Evolutionary conservation across 2,888 invertebrate species (phyloP).

Genomic region (Dynastes grantii): DNA sequence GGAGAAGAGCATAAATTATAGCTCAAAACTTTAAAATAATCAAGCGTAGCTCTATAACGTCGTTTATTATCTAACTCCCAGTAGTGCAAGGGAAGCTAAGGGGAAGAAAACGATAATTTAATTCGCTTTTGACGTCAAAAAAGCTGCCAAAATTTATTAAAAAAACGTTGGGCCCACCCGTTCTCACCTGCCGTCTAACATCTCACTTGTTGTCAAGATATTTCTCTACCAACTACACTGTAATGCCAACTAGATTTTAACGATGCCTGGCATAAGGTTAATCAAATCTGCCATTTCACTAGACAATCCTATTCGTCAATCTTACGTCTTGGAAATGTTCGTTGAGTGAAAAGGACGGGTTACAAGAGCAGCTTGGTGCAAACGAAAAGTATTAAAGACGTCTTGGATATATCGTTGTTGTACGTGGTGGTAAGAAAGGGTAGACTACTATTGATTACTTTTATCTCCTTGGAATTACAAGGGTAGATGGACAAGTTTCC

Average conservation of each 20-base stretch:
- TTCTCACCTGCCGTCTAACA: background rate
- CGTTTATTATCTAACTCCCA: no score
- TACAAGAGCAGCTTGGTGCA: background rate
- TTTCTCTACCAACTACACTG: background rate
- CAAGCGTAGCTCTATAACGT: no score
- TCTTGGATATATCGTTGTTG: background rate
- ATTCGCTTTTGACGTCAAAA: background rate
- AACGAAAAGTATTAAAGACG: background rate
- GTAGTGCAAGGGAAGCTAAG: no score
- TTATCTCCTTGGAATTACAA: no score
- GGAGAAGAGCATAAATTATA: no score
- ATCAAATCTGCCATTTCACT: slow-evolving; percentile 25
- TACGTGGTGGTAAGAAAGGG: no score
- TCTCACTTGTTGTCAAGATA: background rate
- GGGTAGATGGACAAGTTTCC: no score
- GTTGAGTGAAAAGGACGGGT: background rate
- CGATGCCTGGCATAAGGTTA: background rate
- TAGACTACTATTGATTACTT: no score
- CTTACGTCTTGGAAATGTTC: background rate
- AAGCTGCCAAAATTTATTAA: no score
- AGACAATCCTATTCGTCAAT: slow-evolving; percentile 18
- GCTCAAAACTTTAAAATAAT: no score
- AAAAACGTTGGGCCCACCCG: no score
- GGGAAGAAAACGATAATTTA: background rate
- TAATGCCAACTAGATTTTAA: background rate